Base-by-base conservation (phyloP, 2,888 invertebrate species). In the Heliconius ethilla region DNA sequence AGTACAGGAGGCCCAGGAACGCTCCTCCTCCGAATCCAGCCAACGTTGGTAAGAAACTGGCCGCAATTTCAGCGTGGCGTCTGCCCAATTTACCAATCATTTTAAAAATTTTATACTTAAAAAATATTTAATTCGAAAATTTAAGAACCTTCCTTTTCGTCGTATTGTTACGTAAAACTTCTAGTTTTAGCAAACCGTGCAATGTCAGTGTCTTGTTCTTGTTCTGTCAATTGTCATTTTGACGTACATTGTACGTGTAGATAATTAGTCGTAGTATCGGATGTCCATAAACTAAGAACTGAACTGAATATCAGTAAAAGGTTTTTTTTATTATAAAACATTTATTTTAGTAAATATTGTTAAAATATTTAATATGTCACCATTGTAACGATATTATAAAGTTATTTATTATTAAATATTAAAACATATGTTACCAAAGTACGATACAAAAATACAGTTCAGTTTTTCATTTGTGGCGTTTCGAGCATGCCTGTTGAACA, bases 11-110 rank as follows among this genome's bases (percentile, higher is more conserved):
- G 1, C 92, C 94, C 37, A 95, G 86, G 78, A 95, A 95, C n/a
- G 95, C 96, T 0, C 96, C 94, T 59, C 95, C 95, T 69, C 97
- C 97, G 87, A 96, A 98, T 0, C 94, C 93, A 0, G 90, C 86
- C 27, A 95, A 95, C 10, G 97, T 96, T 27, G 96, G 94, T 62
- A 95, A 79, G 95, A 90, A 92, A 75, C 90, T 84, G 59, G 89
- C 87, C 18, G 95, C 95, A 33, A 96, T 90, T 85, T 96, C 95
- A 37, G 95, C 85, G 18, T 96, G 96, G 84, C 94, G 96, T 87
- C 95, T 96, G 80, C 96, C 96, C 70, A 96, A 63, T n/a, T 89
- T 87, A n/a, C 87, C 87, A 83, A 92, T 80, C 92, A 92, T 92
- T 85, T 87, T 90, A 11, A 37, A 27, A 27, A 3, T 25, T 40